These are phyloP conservation scores for Dromaius novaehollandiae DNA, from an alignment of 2,113 vertebrate genomes.

Conservation along the genomic window DNA sequence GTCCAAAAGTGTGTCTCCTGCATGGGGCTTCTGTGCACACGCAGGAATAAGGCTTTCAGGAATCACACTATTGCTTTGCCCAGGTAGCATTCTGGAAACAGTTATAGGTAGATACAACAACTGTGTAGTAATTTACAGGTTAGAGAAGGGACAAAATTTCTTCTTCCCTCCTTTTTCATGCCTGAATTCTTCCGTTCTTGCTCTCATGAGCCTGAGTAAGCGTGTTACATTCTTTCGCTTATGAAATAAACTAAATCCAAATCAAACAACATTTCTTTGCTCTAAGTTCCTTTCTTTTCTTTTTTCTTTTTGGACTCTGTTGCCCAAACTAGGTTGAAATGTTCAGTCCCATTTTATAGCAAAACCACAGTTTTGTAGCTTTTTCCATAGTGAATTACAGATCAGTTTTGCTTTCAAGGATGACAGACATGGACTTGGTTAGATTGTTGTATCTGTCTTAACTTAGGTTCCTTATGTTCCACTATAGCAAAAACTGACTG, in stretches of 20 bases:
- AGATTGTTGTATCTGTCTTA: conserved; percentile 57
- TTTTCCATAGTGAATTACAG: conserved; percentile 62
- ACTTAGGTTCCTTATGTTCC: conserved; percentile 66
- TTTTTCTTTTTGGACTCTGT: background rate
- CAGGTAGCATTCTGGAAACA: background rate
- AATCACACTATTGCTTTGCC: background rate
- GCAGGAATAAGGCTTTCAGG: background rate
- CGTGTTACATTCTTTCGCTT: conserved; percentile 11
- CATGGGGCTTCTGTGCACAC: background rate
- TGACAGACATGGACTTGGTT: conserved; percentile 51
- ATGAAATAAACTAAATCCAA: conserved; percentile 29
- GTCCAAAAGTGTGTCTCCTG: background rate
- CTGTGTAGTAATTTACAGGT: background rate
- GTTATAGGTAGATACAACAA: background rate
- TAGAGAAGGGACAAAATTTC: background rate
- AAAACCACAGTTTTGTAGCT: conserved; percentile 56
- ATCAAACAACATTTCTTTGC: conserved; percentile 2
- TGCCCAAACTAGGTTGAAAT: conserved; percentile 5
- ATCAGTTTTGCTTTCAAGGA: conserved; percentile 67
- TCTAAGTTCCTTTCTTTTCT: background rate
- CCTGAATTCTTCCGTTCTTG: background rate
- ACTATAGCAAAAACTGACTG: conserved; percentile 62
- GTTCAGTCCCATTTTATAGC: conserved; percentile 39
- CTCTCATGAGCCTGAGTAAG: background rate
- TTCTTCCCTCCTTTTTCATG: background rate